phyloP scores from a whole-genome alignment of 1,140 invertebrate species.

The Philotrypesis tridentata region DNA sequence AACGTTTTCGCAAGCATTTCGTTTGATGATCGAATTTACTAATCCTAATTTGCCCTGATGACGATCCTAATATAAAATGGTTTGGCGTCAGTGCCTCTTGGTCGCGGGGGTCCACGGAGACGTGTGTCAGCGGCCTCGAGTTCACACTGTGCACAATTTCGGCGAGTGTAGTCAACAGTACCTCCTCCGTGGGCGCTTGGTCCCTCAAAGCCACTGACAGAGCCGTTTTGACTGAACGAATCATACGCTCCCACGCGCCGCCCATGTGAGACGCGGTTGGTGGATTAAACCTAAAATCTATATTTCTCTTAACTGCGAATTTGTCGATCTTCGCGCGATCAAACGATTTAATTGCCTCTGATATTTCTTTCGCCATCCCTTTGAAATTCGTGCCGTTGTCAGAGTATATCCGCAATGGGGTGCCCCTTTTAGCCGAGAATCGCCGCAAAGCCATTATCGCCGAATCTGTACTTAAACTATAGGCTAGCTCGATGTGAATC shows the following conservation, averaged over 20 bases:
- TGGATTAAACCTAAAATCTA: slow-evolving; percentile 17
- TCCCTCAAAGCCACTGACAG: neutral
- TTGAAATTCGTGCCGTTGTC: slow-evolving; percentile 60
- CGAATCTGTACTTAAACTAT: slow-evolving; percentile 50
- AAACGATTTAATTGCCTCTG: slow-evolving; percentile 22
- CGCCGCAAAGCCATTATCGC: slow-evolving; percentile 54
- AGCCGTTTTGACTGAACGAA: neutral
- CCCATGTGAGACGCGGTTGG: slow-evolving; percentile 18
- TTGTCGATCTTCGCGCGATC: slow-evolving; percentile 27
- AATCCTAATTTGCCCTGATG: slow-evolving; percentile 18
- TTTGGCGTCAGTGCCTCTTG: slow-evolving; percentile 52
- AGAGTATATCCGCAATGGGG: slow-evolving; percentile 38
- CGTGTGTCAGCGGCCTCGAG: slow-evolving; percentile 17
- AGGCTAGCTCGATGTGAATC: slow-evolving; percentile 55
- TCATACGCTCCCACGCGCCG: too few species aligned
- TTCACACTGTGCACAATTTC: slow-evolving; percentile 31
- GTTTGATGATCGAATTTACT: neutral
- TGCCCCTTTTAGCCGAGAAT: slow-evolving; percentile 54
- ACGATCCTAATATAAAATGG: slow-evolving; percentile 60
- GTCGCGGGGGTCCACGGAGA: slow-evolving; percentile 49
- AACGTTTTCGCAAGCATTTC: neutral
- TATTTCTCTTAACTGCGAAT: too few species aligned
- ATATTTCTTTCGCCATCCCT: slow-evolving; percentile 56
- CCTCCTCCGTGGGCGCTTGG: neutral
- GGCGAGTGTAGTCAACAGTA: neutral